Evolutionary conservation across 2,888 invertebrate genomes (phyloP), one percentile per base, ranked within the genome.

Genomic region (Morinoia aosen): DNA sequence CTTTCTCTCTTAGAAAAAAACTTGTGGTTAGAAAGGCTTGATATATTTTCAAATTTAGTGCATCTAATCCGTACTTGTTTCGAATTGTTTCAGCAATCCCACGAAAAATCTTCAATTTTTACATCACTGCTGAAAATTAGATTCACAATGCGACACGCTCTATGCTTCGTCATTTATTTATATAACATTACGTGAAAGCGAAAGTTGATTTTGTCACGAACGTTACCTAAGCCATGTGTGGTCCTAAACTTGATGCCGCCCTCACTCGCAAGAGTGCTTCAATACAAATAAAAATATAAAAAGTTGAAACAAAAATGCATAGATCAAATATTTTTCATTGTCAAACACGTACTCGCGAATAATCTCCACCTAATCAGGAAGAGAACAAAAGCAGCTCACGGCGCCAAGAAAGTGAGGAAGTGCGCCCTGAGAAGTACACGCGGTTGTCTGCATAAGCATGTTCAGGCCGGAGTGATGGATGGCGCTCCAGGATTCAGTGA

Each of bases 401-500:
- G 33, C 33, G 25, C 33, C 33, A 76, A 19, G 25, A 76, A 16
- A 33, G 25, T 25, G 8, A 33, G 76, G 76, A 76, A 76, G 25
- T 76, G 8, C 76, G 16, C 33, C 25, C 3, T 3, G 76, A 2
- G 33, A 76, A 76, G 25, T 76, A 25, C 25, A 76, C 33, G 19
- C 76, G 76, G 76, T 76, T 76, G 76, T 76, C 76, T 76, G 76
- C 76, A 76, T 76, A 33, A 33, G 25, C 76, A 76, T 76, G 33
- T 76, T 76, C 76, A 25, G 76, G 76, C 76, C 2, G 76, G 33
- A 33, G 76, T 76, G 76, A 76, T 76, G 76, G 76, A 76, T 76
- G 76, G 76, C 76, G 33, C 76, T 76, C 76, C 25, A 76, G 76
- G 76, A 76, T 76, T 76, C 76, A 76, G 76, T 76, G 76, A 76